Evolutionary conservation across 1,140 invertebrate genomes (phyloP).

Genomic region (Stegodyphus dumicola): DNA sequence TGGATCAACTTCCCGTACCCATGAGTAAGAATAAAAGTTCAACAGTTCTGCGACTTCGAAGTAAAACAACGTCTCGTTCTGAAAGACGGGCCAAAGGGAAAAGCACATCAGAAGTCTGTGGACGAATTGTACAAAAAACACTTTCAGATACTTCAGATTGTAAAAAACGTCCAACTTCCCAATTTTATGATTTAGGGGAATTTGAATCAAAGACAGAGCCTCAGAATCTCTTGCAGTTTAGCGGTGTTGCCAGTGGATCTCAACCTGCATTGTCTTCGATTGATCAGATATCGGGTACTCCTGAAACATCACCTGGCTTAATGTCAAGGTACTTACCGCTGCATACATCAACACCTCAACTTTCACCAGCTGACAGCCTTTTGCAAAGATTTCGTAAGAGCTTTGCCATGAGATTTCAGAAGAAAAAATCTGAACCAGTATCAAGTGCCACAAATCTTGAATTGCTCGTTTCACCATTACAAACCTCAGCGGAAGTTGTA

Average conservation of each 20-base stretch:
- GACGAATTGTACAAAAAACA: neutral
- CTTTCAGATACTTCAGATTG: neutral
- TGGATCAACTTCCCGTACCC: neutral
- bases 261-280: slow-evolving; percentile 32
- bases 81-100: slow-evolving; percentile 47
- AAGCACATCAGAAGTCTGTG: slow-evolving; percentile 40
- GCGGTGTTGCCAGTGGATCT: slow-evolving; percentile 29
- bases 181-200: slow-evolving; percentile 50
- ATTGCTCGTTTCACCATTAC: neutral
- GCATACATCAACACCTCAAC: slow-evolving; percentile 50
- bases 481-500: neutral
- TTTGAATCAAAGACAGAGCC: neutral
- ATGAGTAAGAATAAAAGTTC: slow-evolving; percentile 44
- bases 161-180: slow-evolving; percentile 44
- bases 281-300: slow-evolving; percentile 23
- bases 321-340: slow-evolving; percentile 7
- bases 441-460: neutral
- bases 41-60: slow-evolving; percentile 27
- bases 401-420: slow-evolving; percentile 75
- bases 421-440: slow-evolving; percentile 61
- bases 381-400: slow-evolving; percentile 79
- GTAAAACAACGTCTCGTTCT: slow-evolving; percentile 26
- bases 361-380: slow-evolving; percentile 69
- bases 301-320: slow-evolving; percentile 5
- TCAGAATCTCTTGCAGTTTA: neutral